Conservation (phyloP, 2,113 vertebrate genomes). For the Pseudorhombus dupliciocellatus region DNA sequence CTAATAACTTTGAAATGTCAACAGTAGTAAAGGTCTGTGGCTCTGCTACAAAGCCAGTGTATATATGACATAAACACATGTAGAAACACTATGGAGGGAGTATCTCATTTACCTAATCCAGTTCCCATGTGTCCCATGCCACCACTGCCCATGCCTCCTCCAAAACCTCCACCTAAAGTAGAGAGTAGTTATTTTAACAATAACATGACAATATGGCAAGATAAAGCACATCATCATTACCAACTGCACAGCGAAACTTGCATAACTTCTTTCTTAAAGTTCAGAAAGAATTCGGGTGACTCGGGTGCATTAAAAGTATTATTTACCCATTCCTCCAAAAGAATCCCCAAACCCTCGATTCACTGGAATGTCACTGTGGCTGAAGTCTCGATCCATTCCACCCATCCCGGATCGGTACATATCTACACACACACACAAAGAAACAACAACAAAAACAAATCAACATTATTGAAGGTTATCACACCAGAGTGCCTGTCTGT, state of each 20-base stretch:
- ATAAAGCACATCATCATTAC: background rate
- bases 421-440: constrained; percentile 52
- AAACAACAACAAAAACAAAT: background rate
- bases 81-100: constrained; percentile 18
- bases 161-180: constrained; percentile 88
- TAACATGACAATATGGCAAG: background rate
- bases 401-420: constrained; percentile 91
- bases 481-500: background rate
- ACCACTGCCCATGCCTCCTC: constrained; percentile 92
- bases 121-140: constrained; percentile 91
- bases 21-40: background rate
- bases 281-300: background rate
- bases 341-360: constrained; percentile 94
- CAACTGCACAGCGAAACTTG: background rate
- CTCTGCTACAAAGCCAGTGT: background rate
- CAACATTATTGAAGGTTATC: background rate
- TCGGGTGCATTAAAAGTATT: background rate
- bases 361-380: constrained; percentile 89
- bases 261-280: background rate
- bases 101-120: constrained; percentile 90
- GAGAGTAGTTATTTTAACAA: constrained; percentile 49
- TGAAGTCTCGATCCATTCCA: constrained; percentile 93
- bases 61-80: background rate
- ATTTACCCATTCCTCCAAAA: constrained; percentile 93
- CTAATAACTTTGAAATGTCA: constrained; percentile 4